Evolutionary conservation across 1,140 invertebrate species (phyloP).

Genomic region (Nilaparvata lugens): DNA sequence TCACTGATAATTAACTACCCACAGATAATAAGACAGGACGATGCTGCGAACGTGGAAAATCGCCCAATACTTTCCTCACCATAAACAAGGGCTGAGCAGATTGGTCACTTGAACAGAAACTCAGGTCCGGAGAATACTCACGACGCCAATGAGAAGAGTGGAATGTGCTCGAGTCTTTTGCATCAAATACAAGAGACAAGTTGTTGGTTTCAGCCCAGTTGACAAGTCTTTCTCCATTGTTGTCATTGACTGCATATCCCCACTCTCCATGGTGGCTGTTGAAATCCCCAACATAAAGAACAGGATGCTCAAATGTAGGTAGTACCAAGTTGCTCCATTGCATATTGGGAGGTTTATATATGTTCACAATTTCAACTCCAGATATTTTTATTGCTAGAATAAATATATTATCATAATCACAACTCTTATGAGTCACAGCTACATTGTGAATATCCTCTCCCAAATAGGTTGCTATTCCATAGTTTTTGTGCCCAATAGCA

Average conservation of each 20-base stretch:
- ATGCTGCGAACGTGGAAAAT: background rate
- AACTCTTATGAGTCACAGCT: background rate
- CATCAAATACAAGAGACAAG: conserved; percentile 25
- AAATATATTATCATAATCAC: background rate
- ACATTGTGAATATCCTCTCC: background rate
- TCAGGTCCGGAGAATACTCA: background rate
- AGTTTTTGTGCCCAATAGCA: background rate
- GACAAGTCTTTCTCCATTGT: background rate
- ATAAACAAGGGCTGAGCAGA: background rate
- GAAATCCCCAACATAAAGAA: conserved; percentile 15
- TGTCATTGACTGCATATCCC: conserved; percentile 7
- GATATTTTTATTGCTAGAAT: background rate
- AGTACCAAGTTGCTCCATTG: background rate
- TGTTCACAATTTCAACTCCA: conserved; percentile 4
- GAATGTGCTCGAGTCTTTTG: background rate
- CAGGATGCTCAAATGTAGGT: background rate
- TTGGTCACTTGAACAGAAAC: background rate
- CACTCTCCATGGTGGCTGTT: conserved; percentile 11
- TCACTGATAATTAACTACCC: background rate
- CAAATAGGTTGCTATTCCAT: background rate
- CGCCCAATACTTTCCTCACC: background rate
- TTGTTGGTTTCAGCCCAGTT: conserved; percentile 8
- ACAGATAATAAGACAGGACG: background rate
- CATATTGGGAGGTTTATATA: conserved; percentile 13
- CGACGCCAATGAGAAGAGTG: background rate